Percentiles rank a stretch among this genome's conserved stretches.
Evolutionary conservation across 2,888 invertebrate genomes (phyloP).

Genomic region (Pterostichus madidus): DNA sequence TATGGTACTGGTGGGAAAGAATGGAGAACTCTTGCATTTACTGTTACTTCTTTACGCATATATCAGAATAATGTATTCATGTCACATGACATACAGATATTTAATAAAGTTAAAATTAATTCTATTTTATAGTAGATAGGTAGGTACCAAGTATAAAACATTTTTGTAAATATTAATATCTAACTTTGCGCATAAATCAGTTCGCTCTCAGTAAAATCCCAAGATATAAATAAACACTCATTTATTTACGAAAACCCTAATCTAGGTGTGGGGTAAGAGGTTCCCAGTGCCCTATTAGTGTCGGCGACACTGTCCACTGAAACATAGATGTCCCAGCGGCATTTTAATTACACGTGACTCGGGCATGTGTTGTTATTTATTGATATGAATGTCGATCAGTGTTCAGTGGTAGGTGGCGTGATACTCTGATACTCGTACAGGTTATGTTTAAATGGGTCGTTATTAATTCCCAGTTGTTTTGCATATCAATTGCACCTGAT

Average conservation of each 20-base stretch:
- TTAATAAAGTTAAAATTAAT: too few relatives aligned
- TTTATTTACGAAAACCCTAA: conserved; percentile 2
- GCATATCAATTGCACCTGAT: conserved; percentile 58
- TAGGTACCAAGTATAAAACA: too few relatives aligned
- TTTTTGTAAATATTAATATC: too few relatives aligned
- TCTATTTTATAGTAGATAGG: too few relatives aligned
- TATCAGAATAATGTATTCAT: too few relatives aligned
- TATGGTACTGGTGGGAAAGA: too few relatives aligned
- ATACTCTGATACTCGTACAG: conserved; percentile 22
- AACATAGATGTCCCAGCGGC: conserved; percentile 55
- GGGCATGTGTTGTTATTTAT: conserved; percentile 64
- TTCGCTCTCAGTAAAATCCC: too few relatives aligned
- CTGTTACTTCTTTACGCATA: too few relatives aligned
- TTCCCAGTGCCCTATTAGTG: conserved; percentile 5
- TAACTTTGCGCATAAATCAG: too few relatives aligned
- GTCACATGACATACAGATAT: too few relatives aligned
- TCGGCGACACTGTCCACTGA: conserved; percentile 39
- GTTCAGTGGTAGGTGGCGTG: background rate
- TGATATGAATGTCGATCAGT: conserved; percentile 59
- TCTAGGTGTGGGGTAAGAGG: conserved; percentile 9
- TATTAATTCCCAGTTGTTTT: conserved; percentile 33
- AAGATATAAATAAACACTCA: background rate
- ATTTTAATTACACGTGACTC: conserved; percentile 63
- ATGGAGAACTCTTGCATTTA: too few relatives aligned
- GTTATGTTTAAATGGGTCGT: conserved; percentile 40